Conservation (phyloP, 2,113 vertebrate species). For the Apaloderma vittatum region DNA sequence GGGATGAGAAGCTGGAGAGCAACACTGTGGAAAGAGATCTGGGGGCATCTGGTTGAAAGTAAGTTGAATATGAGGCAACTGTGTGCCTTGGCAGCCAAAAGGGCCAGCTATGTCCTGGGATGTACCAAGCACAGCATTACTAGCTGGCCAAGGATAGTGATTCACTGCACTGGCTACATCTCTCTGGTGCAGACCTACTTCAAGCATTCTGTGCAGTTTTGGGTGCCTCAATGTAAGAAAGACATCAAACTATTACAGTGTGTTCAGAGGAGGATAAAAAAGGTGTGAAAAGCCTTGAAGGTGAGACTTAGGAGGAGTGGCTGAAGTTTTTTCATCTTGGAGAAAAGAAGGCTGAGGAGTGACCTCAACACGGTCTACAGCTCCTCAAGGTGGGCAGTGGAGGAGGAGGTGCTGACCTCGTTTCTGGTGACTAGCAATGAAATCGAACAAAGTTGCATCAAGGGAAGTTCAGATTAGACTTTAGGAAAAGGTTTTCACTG, state of each 20-base stretch:
- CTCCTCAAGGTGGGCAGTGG: rapidly evolving
- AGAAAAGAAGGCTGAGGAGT: not conserved
- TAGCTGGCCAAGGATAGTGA: too few relatives aligned
- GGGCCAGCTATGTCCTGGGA: rapidly evolving
- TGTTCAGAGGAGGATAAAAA: not conserved
- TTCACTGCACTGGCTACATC: not conserved
- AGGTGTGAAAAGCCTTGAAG: not conserved
- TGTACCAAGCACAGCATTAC: rapidly evolving
- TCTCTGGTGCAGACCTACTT: not conserved
- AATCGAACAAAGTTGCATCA: not conserved
- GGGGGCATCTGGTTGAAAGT: not conserved
- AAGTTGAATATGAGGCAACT: not conserved
- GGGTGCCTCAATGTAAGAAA: not conserved
- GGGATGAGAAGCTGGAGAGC: not conserved
- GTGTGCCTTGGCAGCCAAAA: not conserved
- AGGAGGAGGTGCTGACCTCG: not conserved
- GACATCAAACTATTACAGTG: not conserved
- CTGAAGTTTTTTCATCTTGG: not conserved
- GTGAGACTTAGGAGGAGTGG: not conserved
- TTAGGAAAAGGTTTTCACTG: not conserved
- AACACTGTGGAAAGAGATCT: rapidly evolving
- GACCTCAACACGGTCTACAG: rapidly evolving
- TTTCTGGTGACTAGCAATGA: not conserved
- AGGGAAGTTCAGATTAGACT: not conserved
- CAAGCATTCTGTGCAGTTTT: not conserved